Percentiles rank a stretch among this genome's conserved stretches.
phyloP scores from a whole-genome alignment of 2,888 invertebrate species.

The Synergus gifuensis region DNA sequence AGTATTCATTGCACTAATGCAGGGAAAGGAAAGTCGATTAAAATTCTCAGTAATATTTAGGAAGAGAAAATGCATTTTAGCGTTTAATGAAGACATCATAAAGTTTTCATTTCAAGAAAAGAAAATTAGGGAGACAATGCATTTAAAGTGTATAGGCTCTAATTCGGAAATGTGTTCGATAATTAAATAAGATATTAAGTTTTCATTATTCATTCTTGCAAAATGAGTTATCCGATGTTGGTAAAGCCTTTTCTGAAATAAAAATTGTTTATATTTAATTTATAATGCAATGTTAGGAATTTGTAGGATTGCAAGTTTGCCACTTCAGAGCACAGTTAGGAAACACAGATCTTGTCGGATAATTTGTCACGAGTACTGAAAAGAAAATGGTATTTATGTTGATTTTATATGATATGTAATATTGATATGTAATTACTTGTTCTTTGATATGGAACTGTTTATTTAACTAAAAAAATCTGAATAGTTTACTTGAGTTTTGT shows the following conservation, averaged over 20 bases:
- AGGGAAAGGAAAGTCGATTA: background rate
- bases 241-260: too few species aligned
- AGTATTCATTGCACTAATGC: conserved; percentile 15
- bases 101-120: background rate
- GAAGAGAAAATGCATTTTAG: background rate
- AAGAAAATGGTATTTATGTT: background rate
- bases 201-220: too few species aligned
- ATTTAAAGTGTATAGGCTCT: too few species aligned
- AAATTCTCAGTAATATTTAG: background rate
- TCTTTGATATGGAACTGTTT: background rate
- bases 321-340: conserved; percentile 17
- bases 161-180: too few species aligned
- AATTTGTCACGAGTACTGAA: background rate
- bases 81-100: conserved; percentile 10
- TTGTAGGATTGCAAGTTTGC: background rate
- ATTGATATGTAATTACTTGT: background rate
- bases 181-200: too few species aligned
- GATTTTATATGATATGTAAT: too few species aligned
- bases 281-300: background rate
- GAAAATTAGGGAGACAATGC: background rate
- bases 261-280: background rate
- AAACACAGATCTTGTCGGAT: background rate
- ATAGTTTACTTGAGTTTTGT: too few species aligned
- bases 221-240: too few species aligned
- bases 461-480: background rate